Percentiles rank a stretch among this genome's conserved stretches.
These are phyloP conservation scores for Rallus crepitans DNA, from an alignment of 2,797 vertebrate genomes.

Conservation along the genomic window DNA sequence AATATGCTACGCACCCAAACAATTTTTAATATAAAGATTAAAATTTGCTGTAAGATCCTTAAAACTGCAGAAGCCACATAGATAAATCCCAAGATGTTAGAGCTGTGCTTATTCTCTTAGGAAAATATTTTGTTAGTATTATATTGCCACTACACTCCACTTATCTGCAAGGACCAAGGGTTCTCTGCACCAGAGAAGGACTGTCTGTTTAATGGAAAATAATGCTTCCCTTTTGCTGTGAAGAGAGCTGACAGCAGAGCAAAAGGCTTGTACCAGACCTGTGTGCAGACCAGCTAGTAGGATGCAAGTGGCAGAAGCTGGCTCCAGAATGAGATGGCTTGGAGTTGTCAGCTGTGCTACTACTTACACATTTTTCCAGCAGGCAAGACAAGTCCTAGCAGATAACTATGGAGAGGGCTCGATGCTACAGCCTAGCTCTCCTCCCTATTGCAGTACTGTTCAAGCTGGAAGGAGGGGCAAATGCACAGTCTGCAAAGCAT, in stretches of 20 bases:
- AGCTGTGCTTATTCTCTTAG: neutral
- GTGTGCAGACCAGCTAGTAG: neutral
- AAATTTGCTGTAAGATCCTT: neutral
- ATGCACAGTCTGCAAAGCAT: neutral
- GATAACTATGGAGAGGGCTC: neutral
- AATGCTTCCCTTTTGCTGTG: neutral
- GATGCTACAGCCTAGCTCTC: neutral
- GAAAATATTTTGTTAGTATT: neutral
- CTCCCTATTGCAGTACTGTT: neutral
- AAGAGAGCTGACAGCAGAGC: neutral
- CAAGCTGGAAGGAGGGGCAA: neutral
- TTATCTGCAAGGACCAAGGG: neutral
- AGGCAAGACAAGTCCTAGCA: neutral
- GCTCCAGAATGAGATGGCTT: neutral
- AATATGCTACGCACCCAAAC: neutral
- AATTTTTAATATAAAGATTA: neutral
- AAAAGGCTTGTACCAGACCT: neutral
- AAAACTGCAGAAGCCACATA: neutral
- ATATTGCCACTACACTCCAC: neutral
- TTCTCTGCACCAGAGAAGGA: neutral
- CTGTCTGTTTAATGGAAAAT: neutral
- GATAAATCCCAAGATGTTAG: neutral
- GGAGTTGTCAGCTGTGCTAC: neutral
- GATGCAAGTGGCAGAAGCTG: neutral
- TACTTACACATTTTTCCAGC: neutral